These are phyloP conservation scores for Pyrochroa serraticornis DNA, from an alignment of 2,888 invertebrate species.

Conservation along the genomic window DNA sequence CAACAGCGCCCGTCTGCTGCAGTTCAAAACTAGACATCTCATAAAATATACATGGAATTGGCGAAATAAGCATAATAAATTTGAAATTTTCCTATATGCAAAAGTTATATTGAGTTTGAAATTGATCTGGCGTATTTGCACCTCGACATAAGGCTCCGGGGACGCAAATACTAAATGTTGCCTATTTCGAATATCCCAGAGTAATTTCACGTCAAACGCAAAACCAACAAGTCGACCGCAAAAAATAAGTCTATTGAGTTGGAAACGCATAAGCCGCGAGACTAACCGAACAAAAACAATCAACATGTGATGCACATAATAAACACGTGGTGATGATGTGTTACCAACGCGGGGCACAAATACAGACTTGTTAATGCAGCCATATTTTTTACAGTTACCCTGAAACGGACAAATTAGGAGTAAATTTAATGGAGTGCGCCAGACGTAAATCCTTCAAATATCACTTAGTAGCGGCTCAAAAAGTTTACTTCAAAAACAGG, in stretches of 20 bases:
- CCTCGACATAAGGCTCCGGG: conserved; percentile 42
- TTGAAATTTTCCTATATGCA: conserved; percentile 41
- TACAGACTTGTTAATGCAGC: conserved; percentile 22
- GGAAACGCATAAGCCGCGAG: conserved; percentile 9
- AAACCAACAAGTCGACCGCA: conserved; percentile 1
- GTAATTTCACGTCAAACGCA: conserved; percentile 20
- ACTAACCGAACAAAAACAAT: conserved; percentile 20
- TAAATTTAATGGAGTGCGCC: too few relatives aligned
- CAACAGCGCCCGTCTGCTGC: conserved; percentile 5
- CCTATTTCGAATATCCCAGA: conserved; percentile 34
- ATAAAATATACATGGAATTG: conserved; percentile 23
- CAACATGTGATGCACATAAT: conserved; percentile 26
- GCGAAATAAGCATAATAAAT: conserved; percentile 35
- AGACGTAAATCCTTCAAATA: too few relatives aligned
- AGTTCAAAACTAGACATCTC: conserved; percentile 15
- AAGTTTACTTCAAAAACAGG: too few relatives aligned
- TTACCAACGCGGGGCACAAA: conserved; percentile 24
- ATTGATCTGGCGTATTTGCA: conserved; percentile 50
- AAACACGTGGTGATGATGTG: conserved; percentile 22
- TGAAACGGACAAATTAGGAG: too few relatives aligned
- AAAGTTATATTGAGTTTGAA: conserved; percentile 55
- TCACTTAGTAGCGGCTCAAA: too few relatives aligned
- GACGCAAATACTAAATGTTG: conserved; percentile 39
- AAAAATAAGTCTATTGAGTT: conserved; percentile 4
- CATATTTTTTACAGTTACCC: too few relatives aligned